Evolutionary conservation across 2,888 invertebrate species (phyloP).

Genomic region (Lypha dubia): DNA sequence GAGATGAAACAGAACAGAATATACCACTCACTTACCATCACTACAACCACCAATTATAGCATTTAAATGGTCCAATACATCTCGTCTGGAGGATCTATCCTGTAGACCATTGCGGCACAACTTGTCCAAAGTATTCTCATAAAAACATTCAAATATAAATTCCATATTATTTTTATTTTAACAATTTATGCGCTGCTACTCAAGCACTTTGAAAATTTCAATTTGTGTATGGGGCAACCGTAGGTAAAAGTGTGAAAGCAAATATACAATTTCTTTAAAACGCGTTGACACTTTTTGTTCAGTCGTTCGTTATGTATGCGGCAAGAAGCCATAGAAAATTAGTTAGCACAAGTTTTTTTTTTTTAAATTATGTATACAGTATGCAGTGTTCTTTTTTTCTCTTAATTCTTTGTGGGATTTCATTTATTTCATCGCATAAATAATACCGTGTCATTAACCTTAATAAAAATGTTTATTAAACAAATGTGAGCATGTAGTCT

Average conservation of each 20-base stretch:
- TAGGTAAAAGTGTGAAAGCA: conserved; percentile 19
- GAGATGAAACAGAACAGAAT: background rate
- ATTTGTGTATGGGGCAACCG: conserved; percentile 18
- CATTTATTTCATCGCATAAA: background rate
- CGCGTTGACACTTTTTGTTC: conserved; percentile 38
- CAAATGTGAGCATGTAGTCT: background rate
- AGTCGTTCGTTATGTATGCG: background rate
- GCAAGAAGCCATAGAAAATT: conserved; percentile 50
- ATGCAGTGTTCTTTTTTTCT: conserved; percentile 31
- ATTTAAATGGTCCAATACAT: conserved; percentile 90
- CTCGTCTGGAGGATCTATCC: conserved; percentile 88
- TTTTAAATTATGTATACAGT: conserved; percentile 11
- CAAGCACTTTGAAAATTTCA: background rate
- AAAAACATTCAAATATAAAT: conserved; percentile 90
- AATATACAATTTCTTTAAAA: background rate
- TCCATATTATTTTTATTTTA: conserved; percentile 86
- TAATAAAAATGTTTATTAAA: background rate
- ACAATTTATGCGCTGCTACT: background rate
- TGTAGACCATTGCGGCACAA: conserved; percentile 89
- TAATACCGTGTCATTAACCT: conserved; percentile 10
- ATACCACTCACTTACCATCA: conserved; percentile 77
- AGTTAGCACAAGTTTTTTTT: conserved; percentile 8
- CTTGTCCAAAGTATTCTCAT: conserved; percentile 89
- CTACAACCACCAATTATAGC: conserved; percentile 90
- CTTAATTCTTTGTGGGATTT: background rate